Evolutionary conservation across 2,888 invertebrate species (phyloP).

Genomic region (Melanophora roralis): DNA sequence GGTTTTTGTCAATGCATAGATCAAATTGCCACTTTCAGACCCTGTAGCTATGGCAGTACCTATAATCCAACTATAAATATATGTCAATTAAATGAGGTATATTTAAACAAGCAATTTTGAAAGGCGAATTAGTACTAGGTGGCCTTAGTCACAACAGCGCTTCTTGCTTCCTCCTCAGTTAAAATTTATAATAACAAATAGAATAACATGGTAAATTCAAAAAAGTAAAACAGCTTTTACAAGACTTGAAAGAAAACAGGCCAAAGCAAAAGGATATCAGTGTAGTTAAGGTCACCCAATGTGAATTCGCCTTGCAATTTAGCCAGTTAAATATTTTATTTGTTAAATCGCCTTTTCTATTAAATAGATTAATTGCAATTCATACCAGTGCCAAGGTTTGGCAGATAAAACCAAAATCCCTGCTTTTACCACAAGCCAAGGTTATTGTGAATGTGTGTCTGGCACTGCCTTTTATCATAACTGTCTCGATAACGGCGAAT

Average conservation of each 20-base stretch:
- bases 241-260: too few species aligned
- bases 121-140: too few species aligned
- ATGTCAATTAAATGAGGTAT: conserved; percentile 33
- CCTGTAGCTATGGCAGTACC: conserved; percentile 10
- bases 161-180: too few species aligned
- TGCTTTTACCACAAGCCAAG: conserved; percentile 22
- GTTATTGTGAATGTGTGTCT: conserved; percentile 45
- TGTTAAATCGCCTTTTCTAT: neutral
- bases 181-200: too few species aligned
- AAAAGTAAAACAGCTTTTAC: too few species aligned
- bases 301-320: too few species aligned
- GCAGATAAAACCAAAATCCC: conserved; percentile 37
- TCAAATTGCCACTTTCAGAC: conserved; percentile 34
- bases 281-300: too few species aligned
- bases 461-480: conserved; percentile 31
- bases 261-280: too few species aligned
- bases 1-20: conserved; percentile 41
- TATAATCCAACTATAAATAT: conserved; percentile 16
- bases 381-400: conserved; percentile 30
- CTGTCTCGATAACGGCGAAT: conserved; percentile 30
- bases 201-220: too few species aligned
- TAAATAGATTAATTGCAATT: conserved; percentile 49
- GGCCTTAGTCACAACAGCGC: too few species aligned
- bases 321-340: too few species aligned
- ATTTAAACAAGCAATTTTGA: neutral